These are phyloP conservation scores for Chauna torquata DNA, from an alignment of 2,113 vertebrate species.

Conservation along the genomic window DNA sequence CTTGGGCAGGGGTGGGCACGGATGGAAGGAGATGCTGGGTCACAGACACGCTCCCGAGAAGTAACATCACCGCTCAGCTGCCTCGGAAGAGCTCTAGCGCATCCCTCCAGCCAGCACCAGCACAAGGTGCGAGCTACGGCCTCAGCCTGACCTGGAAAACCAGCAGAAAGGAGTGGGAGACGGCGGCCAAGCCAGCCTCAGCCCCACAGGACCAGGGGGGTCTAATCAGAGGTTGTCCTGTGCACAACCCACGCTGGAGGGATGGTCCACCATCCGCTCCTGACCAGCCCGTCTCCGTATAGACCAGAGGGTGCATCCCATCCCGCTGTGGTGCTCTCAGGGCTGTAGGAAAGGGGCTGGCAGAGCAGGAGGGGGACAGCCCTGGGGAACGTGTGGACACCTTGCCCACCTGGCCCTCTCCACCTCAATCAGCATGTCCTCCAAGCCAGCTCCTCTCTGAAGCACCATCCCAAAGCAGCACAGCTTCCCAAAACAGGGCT, in stretches of 20 bases:
- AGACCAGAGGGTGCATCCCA: no score
- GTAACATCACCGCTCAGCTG: not conserved
- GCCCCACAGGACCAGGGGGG: no score
- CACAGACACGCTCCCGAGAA: not conserved
- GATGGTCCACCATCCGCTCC: no score
- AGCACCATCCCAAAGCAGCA: not conserved
- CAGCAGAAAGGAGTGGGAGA: no score
- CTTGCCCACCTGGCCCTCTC: not conserved
- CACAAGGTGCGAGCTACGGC: not conserved
- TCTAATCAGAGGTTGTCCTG: no score
- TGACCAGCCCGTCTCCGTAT: no score
- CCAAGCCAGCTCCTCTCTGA: not conserved
- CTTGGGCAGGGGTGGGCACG: rapidly evolving
- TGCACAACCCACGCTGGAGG: no score
- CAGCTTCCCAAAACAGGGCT: not conserved
- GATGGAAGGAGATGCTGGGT: not conserved
- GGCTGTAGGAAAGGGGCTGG: not conserved
- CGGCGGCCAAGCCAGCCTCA: no score
- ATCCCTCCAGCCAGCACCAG: not conserved
- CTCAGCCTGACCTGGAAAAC: no score
- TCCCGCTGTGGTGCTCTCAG: not conserved
- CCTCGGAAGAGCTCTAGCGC: not conserved
- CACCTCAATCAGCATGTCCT: not conserved
- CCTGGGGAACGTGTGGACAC: not conserved
- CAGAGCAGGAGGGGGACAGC: not conserved